Conservation (phyloP, 2,888 invertebrate genomes). For the Melikaiella ostensackeni region DNA sequence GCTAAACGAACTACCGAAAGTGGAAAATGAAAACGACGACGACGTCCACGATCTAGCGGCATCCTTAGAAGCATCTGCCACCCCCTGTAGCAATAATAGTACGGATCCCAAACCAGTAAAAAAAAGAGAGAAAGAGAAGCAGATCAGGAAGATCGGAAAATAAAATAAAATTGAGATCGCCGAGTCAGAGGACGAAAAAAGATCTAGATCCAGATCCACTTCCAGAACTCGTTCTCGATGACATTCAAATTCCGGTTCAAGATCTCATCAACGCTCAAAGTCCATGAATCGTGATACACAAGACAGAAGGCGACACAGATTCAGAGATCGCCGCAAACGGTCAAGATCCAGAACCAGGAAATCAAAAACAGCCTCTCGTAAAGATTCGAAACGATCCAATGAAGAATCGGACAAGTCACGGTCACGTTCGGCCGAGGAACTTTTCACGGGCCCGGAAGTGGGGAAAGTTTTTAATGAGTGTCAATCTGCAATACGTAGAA, state of each 20-base stretch:
- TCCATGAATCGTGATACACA: constrained; percentile 65
- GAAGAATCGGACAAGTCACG: constrained; percentile 65
- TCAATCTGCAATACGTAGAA: constrained; percentile 97
- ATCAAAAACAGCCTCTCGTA: constrained; percentile 58
- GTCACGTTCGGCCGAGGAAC: constrained; percentile 78
- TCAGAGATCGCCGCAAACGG: constrained; percentile 67
- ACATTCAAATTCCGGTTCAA: constrained; percentile 50
- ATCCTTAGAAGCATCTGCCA: constrained; percentile 90
- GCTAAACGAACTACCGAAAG: constrained; percentile 83
- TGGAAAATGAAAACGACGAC: constrained; percentile 63
- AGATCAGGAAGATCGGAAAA: constrained; percentile 65
- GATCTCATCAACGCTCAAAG: constrained; percentile 58
- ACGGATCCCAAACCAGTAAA: constrained; percentile 47
- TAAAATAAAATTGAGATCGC: constrained; percentile 62
- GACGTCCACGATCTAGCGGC: constrained; percentile 90
- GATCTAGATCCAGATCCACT: constrained; percentile 59
- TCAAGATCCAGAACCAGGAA: constrained; percentile 63
- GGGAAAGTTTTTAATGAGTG: constrained; percentile 96
- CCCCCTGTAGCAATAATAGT: constrained; percentile 67
- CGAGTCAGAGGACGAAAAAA: constrained; percentile 67
- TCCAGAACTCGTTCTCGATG: constrained; percentile 53
- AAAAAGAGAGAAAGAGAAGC: constrained; percentile 57
- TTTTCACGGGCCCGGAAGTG: constrained; percentile 87
- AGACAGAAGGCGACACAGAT: constrained; percentile 70
- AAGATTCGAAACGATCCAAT: constrained; percentile 69